Evolutionary conservation across 2,888 invertebrate genomes (phyloP).

Genomic region (Drosophila robusta): DNA sequence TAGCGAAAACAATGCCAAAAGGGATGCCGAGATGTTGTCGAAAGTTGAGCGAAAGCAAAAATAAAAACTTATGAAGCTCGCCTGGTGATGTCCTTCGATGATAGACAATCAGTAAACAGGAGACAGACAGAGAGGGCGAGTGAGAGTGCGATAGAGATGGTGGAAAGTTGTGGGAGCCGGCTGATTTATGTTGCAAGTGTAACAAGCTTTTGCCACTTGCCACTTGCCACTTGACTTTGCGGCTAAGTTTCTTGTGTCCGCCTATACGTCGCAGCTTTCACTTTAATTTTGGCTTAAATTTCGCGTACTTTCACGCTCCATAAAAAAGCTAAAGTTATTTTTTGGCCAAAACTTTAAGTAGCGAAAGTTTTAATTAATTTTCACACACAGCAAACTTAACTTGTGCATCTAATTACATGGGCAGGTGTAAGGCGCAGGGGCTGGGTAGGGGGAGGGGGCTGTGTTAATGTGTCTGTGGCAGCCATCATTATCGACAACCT

Average conservation of each 20-base stretch:
- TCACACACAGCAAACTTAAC: conserved; percentile 62
- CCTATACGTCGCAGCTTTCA: conserved; percentile 17
- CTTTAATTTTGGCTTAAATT: conserved; percentile 17
- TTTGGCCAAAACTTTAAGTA: conserved; percentile 54
- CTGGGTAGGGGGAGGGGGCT: neutral
- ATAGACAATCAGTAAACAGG: conserved; percentile 68
- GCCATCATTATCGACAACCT: conserved; percentile 71
- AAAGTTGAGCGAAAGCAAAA: conserved; percentile 37
- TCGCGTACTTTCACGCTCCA: conserved; percentile 41
- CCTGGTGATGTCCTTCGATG: conserved; percentile 67
- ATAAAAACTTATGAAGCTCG: conserved; percentile 36
- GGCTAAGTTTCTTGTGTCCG: conserved; percentile 37
- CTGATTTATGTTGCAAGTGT: conserved; percentile 74
- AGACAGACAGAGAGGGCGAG: neutral
- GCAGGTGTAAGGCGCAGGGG: conserved; percentile 43
- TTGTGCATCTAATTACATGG: conserved; percentile 72
- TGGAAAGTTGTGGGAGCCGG: neutral
- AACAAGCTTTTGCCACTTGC: conserved; percentile 68
- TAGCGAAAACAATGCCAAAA: conserved; percentile 51
- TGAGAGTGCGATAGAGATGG: neutral
- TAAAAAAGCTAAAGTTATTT: conserved; percentile 52
- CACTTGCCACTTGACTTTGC: conserved; percentile 59
- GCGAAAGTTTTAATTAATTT: conserved; percentile 79
- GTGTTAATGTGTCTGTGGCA: conserved; percentile 73
- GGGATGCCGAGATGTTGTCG: conserved; percentile 42